phyloP scores from a whole-genome alignment of 2,888 invertebrate genomes.

The Stenodera caucasica region DNA sequence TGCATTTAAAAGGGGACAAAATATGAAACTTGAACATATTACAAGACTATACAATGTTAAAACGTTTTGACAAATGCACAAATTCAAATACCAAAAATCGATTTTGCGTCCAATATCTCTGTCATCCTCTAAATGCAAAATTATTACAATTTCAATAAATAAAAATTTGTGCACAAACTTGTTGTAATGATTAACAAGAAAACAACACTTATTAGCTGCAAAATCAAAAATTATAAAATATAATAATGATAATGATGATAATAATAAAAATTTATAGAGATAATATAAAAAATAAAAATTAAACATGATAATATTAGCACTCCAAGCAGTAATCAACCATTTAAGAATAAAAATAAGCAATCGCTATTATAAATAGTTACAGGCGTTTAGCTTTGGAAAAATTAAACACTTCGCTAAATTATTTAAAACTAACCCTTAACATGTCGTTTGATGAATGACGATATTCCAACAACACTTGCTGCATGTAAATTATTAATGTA shows the following conservation, averaged over 20 bases:
- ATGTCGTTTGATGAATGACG: constrained; percentile 53
- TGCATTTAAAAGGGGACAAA: constrained; percentile 2
- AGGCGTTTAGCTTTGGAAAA: constrained; percentile 27
- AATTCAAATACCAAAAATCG: neutral
- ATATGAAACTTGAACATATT: neutral
- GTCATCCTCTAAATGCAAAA: constrained; percentile 10
- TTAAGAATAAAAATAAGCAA: constrained; percentile 38
- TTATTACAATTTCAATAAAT: constrained; percentile 8
- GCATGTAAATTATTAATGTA: constrained; percentile 48
- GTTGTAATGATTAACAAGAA: constrained; percentile 8
- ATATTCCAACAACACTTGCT: constrained; percentile 55
- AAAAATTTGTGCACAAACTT: neutral
- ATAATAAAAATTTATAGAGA: constrained; percentile 14
- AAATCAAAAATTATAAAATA: constrained; percentile 25
- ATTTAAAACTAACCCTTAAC: constrained; percentile 52
- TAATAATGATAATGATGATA: neutral
- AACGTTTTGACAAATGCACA: neutral
- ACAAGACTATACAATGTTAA: neutral
- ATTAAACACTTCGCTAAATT: constrained; percentile 35
- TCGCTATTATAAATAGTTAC: constrained; percentile 26
- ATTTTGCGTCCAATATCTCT: neutral
- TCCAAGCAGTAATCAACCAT: constrained; percentile 53
- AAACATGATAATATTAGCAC: constrained; percentile 55
- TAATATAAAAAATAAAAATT: constrained; percentile 29
- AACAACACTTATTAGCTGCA: constrained; percentile 33